A percentile compares a stretch with the other conserved stretches of the same genome.
Conservation (phyloP, 2,113 vertebrate species). For the Alaudala cheleensis region DNA sequence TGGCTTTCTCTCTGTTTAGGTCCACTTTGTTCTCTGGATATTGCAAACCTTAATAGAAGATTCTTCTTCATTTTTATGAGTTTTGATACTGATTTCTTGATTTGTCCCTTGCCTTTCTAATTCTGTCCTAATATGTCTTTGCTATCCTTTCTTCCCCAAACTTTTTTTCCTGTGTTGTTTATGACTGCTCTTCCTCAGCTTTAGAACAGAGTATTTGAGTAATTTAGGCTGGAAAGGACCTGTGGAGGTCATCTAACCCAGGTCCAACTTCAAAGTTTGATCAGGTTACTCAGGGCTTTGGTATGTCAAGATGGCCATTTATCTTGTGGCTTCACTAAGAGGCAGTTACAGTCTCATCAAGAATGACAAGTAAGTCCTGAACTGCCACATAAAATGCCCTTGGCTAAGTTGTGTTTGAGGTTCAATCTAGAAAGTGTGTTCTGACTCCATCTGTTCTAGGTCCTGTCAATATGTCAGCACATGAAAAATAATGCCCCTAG, state of each 20-base stretch:
- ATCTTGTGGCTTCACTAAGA: neutral
- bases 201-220: neutral
- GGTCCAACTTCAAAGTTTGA: neutral
- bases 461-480: neutral
- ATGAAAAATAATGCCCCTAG: neutral
- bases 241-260: neutral
- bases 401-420: neutral
- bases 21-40: neutral
- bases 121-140: neutral
- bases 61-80: neutral
- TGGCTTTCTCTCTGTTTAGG: neutral
- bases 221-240: neutral
- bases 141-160: neutral
- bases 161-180: neutral
- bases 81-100: neutral
- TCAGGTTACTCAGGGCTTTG: neutral
- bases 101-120: neutral
- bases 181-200: neutral
- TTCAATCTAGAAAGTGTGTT: neutral
- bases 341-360: neutral
- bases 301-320: neutral
- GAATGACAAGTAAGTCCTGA: neutral
- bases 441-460: neutral
- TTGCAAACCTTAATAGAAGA: neutral
- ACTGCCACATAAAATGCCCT: neutral